Evolutionary conservation across 2,888 invertebrate species (phyloP), one percentile per base, ranked within the genome.

Genomic region (Drosophila borealis): DNA sequence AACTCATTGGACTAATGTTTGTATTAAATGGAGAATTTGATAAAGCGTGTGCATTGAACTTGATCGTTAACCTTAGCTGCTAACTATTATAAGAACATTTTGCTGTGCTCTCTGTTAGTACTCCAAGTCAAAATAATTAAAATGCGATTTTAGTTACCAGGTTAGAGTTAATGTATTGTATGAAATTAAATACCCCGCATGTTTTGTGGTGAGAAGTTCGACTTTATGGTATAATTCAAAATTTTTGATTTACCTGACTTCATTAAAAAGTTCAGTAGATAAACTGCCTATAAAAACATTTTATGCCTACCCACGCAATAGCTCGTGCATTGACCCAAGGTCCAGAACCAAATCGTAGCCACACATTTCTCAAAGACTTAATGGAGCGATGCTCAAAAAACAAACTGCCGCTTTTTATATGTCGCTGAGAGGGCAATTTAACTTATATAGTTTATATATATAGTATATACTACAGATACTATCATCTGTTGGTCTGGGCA

Each of bases 291-390:
- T 19, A 3, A 19, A 9, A n/a, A 21, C 10, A 45, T 37, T 54
- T 42, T 1, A 39, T n/a, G 54, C 42, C 42, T n/a, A 21, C 44
- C 21, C 8, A 2, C 42, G 9, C 53, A 64, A 70, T 69, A 25
- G 17, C 2, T 19, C 60, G 71, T 42, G 14, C 69, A 65, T 75
- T 78, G 78, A 80, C 71, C 81, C 50, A 68, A 39, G 54, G 3
- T 21, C 21, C 48, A 39, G 13, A 29, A 13, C 13, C 21, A n/a
- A 34, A 36, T 19, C 17, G 5, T 34, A 25, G 34, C 48, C 56
- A n/a, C 55, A 19, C 34, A 63, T 62, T 45, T 13, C 36, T 61
- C 45, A 59, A 41, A 9, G 37, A 62, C 14, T 42, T 50, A 66
- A 74, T 67, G 70, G 70, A 42, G 50, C 53, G 48, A 42, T 44